Evolutionary conservation across 2,797 vertebrate genomes (phyloP).

Genomic region (Epinephelus malabaricus): DNA sequence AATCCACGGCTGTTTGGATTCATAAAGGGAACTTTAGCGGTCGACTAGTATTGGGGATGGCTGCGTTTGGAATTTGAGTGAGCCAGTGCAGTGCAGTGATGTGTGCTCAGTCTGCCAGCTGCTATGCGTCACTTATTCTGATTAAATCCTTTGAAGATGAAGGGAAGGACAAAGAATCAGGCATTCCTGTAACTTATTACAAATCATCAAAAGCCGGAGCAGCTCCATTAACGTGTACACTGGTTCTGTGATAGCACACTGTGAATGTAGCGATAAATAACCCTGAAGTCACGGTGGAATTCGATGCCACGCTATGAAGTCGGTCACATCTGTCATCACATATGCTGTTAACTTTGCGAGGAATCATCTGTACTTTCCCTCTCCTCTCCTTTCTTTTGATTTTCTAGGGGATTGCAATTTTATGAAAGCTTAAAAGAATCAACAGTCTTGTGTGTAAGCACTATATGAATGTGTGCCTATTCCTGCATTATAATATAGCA

Average conservation of each 20-base stretch:
- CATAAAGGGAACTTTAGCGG: slow-evolving; percentile 26
- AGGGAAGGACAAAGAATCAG: slow-evolving; percentile 53
- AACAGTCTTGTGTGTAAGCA: slow-evolving; percentile 2
- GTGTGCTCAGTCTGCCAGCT: slow-evolving; percentile 49
- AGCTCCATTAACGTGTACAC: slow-evolving; percentile 31
- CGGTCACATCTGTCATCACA: slow-evolving; percentile 48
- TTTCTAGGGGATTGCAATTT: slow-evolving; percentile 5
- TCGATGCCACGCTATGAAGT: slow-evolving; percentile 37
- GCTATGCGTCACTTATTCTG: slow-evolving; percentile 57
- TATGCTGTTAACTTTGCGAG: slow-evolving; percentile 50
- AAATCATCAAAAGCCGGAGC: slow-evolving; percentile 56
- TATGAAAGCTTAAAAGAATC: slow-evolving; percentile 17
- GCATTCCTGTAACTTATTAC: slow-evolving; percentile 41
- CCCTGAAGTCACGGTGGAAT: slow-evolving; percentile 30
- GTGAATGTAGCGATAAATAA: slow-evolving; percentile 40
- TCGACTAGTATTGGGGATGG: slow-evolving; percentile 45
- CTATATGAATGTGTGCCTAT: not conserved
- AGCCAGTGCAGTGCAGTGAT: slow-evolving; percentile 31
- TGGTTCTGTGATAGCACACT: slow-evolving; percentile 15
- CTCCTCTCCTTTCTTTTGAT: slow-evolving; percentile 22
- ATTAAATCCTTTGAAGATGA: slow-evolving; percentile 65
- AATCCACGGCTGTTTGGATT: slow-evolving; percentile 43
- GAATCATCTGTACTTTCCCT: slow-evolving; percentile 39
- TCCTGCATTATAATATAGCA: slow-evolving; percentile 21
- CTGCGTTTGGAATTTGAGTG: slow-evolving; percentile 57